Evolutionary conservation across 1,140 invertebrate species (phyloP).

Genomic region (Caenorhabditis brenneri): DNA sequence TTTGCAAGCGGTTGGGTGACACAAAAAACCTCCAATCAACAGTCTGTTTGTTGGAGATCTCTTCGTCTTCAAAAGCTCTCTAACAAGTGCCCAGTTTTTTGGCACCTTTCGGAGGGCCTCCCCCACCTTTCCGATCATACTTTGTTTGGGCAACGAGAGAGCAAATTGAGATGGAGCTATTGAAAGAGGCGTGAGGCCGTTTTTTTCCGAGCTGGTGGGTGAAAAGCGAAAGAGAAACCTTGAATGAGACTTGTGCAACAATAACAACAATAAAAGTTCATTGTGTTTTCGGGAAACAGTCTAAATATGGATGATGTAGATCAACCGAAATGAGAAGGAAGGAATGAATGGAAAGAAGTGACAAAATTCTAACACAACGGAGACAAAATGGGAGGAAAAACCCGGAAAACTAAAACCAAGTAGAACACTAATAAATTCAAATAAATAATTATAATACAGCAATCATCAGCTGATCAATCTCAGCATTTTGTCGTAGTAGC

Average conservation of each 20-base stretch:
- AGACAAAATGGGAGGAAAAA: neutral
- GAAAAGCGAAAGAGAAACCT: neutral
- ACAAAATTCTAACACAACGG: neutral
- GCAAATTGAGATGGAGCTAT: neutral
- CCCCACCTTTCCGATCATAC: neutral
- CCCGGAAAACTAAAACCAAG: neutral
- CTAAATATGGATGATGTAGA: conserved; percentile 3
- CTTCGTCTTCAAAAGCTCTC: neutral
- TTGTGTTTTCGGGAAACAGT: neutral
- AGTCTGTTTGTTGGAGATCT: conserved; percentile 36
- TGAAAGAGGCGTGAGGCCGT: neutral
- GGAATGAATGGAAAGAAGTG: neutral
- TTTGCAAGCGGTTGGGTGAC: conserved; percentile 30
- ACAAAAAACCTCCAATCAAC: conserved; percentile 31
- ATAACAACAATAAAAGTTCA: neutral
- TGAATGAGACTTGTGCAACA: neutral
- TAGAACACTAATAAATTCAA: neutral
- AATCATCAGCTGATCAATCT: neutral
- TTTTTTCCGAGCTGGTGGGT: no score
- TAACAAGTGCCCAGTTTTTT: conserved; percentile 24
- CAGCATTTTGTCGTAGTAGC: conserved; percentile 8
- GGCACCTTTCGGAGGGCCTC: neutral
- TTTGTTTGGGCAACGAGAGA: neutral
- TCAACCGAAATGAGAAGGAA: neutral
- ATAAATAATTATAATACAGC: neutral